Percentiles rank a stretch among this genome's conserved stretches.
phyloP scores from a whole-genome alignment of 2,113 vertebrate species.

The Reinhardtius hippoglossoides region DNA sequence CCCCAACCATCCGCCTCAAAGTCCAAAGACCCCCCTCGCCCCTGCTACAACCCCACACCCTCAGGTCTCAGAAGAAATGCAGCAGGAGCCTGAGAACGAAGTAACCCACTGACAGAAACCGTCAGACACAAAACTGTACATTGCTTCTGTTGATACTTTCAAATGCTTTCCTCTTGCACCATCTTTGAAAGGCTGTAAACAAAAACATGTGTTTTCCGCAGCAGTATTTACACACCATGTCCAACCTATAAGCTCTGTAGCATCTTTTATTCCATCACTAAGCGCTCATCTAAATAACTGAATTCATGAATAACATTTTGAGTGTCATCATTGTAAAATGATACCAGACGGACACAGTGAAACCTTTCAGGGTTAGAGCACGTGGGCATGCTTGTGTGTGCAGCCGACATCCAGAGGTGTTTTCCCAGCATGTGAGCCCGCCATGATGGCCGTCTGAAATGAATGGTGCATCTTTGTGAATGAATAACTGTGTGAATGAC shows the following conservation, averaged over 20 bases:
- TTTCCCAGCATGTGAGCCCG: conserved; percentile 51
- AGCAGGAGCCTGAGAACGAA: conserved; percentile 64
- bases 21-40: background rate
- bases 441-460: conserved; percentile 20
- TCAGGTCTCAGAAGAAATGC: conserved; percentile 27
- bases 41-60: background rate
- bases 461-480: conserved; percentile 68
- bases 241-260: no score
- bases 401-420: conserved; percentile 7
- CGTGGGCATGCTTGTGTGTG: background rate
- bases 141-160: no score
- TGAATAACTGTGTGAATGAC: conserved; percentile 67
- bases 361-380: background rate
- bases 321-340: background rate
- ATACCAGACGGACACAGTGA: conserved; percentile 6
- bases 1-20: conserved; percentile 14
- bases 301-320: no score
- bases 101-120: conserved; percentile 48
- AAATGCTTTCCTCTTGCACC: no score
- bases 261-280: no score
- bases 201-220: no score
- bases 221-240: no score
- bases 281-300: no score
- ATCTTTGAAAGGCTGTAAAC: no score
- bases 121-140: no score